Percentiles rank a stretch among this genome's conserved stretches.
Conservation (phyloP, 2,113 vertebrate genomes). For the Mionectes macconnelli region DNA sequence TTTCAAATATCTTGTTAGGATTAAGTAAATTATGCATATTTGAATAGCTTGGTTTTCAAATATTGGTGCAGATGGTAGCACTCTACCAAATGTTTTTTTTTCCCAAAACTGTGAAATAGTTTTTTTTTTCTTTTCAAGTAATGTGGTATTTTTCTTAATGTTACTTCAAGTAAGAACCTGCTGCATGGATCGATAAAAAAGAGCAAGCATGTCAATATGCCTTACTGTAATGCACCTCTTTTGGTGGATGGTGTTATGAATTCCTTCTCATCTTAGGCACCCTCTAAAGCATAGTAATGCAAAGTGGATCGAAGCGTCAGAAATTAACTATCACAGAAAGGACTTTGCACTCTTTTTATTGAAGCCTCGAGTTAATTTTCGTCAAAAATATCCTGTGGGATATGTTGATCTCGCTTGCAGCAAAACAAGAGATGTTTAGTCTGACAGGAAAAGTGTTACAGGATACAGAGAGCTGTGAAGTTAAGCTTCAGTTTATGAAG, state of each 20-base stretch:
- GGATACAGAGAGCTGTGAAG: conserved; percentile 9
- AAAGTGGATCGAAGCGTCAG: not conserved
- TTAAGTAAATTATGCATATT: conserved; percentile 1
- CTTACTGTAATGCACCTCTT: not conserved
- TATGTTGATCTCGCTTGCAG: not conserved
- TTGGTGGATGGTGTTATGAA: not conserved
- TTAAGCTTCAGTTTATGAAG: not conserved
- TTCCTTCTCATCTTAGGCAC: not conserved
- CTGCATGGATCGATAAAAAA: conserved; percentile 12
- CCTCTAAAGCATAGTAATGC: not conserved
- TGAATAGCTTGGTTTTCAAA: conserved; percentile 28
- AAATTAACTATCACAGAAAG: not conserved
- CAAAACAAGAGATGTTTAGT: conserved; percentile 3
- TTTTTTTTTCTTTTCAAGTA: not conserved
- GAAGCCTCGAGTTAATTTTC: not conserved
- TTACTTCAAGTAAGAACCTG: not conserved
- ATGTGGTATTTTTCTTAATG: not conserved
- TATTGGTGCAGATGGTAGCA: conserved; percentile 46
- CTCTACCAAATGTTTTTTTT: conserved; percentile 24
- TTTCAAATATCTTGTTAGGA: conserved; percentile 24
- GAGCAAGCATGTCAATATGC: conserved; percentile 6
- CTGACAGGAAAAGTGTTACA: not conserved
- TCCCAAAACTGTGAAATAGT: conserved; percentile 4
- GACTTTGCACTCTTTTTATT: not conserved
- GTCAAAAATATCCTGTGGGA: not conserved